Base-by-base conservation (phyloP, 2,888 invertebrate species). In the Ormia ochracea region DNA sequence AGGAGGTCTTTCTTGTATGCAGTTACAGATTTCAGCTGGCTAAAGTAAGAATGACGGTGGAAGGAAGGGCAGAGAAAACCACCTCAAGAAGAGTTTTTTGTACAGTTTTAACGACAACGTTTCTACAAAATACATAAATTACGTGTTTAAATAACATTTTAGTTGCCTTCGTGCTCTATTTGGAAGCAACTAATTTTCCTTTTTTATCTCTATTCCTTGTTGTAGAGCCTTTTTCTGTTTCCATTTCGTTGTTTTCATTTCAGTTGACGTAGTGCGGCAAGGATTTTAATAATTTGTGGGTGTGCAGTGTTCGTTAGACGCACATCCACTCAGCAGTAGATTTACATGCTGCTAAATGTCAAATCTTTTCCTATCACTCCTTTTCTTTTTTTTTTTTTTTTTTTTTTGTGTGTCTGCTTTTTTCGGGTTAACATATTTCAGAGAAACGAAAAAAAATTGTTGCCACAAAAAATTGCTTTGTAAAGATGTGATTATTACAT, bases 101-200 rank as follows among this genome's bases (percentile, higher is more conserved):
- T 66, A 45, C 56, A 70, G 48, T 76, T 79, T 76, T 76, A 61
- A 75, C 73, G 45, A 72, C 66, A 72, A 19, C 68, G 63, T 56
- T 52, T 58, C 43, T 63, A 33, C 14, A 61, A 56, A 80, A 63
- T 63, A 73, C 72, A 73, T 68, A 80, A 76, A 73, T 73, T 63
- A 76, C 72, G 76, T 69, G 72, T 80, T 80, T 76, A 68, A 80
- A 73, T 76, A 80, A 80, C 56, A 80, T 76, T 72, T 68, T 80
- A 63, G 75, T 80, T 72, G 79, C 75, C 59, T 50, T 66, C 45
- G 48, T 68, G 19, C 48, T 43, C 56, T 52, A 58, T 74, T 74
- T 69, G 50, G 26, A 68, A 19, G 31, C 19, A 45, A 38, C 23
- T 41, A 36, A 45, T 68, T 63, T n/a, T 33, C 9, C 12, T 28